Percentiles rank a stretch among this genome's conserved stretches.
Evolutionary conservation across 2,113 vertebrate species (phyloP).

Genomic region (Pygoscelis adeliae): DNA sequence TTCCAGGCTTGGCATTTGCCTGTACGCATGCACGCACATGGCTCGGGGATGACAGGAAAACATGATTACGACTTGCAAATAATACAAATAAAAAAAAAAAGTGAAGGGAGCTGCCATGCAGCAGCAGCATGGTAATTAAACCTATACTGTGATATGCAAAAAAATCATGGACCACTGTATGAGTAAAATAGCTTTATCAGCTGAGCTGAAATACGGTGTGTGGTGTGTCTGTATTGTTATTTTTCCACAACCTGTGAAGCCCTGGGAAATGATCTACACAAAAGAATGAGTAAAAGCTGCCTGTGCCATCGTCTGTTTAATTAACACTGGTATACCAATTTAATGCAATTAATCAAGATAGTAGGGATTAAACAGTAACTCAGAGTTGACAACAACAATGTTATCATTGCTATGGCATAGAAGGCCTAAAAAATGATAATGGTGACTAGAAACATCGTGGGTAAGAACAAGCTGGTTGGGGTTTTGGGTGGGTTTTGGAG

Average conservation of each 20-base stretch:
- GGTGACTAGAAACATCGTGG: background rate
- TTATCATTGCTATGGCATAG: background rate
- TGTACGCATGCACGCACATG: slow-evolving; percentile 43
- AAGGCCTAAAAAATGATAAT: background rate
- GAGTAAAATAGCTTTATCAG: slow-evolving; percentile 30
- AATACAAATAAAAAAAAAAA: background rate
- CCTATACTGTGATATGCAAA: background rate
- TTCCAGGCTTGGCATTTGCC: slow-evolving; percentile 60
- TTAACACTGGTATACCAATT: slow-evolving; percentile 25
- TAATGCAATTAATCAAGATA: slow-evolving; percentile 50
- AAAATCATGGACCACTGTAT: background rate
- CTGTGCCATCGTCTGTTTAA: slow-evolving; percentile 42
- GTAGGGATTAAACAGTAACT: slow-evolving; percentile 47
- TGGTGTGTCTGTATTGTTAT: background rate
- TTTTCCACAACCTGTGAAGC: background rate
- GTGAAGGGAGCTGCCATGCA: background rate
- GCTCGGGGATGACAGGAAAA: slow-evolving; percentile 41
- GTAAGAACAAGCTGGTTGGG: background rate
- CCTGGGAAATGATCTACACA: slow-evolving; percentile 1
- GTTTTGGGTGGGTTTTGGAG: background rate
- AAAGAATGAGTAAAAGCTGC: slow-evolving; percentile 30
- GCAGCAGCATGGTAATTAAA: background rate
- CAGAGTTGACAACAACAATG: background rate
- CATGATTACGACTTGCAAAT: slow-evolving; percentile 31
- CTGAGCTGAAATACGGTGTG: background rate